Conservation (phyloP, 2,113 vertebrate genomes). For the Zootoca vivipara region DNA sequence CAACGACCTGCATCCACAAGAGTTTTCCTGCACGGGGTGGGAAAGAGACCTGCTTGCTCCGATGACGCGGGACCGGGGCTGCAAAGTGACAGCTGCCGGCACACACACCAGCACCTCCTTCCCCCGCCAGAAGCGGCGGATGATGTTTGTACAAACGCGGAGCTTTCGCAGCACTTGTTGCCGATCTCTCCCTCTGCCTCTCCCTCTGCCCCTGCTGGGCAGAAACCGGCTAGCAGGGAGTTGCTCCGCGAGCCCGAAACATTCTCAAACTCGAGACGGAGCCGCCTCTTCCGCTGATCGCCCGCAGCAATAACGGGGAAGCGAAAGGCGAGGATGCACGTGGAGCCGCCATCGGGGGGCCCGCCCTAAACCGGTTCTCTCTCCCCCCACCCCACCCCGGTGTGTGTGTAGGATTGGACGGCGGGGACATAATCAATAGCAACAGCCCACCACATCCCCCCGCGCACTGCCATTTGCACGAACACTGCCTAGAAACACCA, state of each 20-base stretch:
- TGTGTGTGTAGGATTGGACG: too few species aligned
- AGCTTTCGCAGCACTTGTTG: conserved; percentile 8
- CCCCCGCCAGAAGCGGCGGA: not conserved
- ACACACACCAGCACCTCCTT: too few species aligned
- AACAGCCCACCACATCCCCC: not conserved
- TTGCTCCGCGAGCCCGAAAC: not conserved
- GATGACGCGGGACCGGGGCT: not conserved
- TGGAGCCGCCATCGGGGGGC: not conserved
- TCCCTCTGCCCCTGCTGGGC: not conserved
- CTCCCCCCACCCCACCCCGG: not conserved
- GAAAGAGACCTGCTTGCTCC: not conserved
- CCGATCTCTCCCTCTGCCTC: not conserved
- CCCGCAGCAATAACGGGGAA: not conserved
- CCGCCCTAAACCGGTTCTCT: not conserved
- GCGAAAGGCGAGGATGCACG: not conserved
- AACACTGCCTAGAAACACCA: not conserved
- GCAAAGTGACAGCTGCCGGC: not conserved
- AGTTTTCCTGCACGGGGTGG: not conserved
- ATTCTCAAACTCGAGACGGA: not conserved
- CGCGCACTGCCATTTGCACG: not conserved
- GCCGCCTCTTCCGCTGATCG: not conserved
- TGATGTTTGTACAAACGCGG: not conserved
- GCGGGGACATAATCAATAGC: too few species aligned
- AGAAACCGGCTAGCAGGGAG: not conserved
- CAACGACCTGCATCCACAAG: not conserved